Percentiles rank a stretch among this genome's conserved stretches.
phyloP scores from a whole-genome alignment of 2,797 vertebrate genomes.

The Leucoraja ocellata region DNA sequence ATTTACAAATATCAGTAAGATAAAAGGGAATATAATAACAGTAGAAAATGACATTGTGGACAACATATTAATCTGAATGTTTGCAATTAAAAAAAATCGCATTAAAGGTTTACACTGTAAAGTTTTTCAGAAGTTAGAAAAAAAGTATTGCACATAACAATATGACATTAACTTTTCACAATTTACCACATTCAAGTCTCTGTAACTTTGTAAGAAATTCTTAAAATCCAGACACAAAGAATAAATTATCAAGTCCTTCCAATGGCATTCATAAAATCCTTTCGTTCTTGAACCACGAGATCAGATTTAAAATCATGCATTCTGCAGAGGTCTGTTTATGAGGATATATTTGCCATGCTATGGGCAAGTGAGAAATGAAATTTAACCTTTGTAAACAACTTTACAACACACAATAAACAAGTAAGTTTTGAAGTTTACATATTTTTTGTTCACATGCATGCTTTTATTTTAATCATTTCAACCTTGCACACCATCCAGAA shows the following conservation, averaged over 20 bases:
- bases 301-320: conserved; percentile 78
- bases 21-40: conserved; percentile 98
- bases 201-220: conserved; percentile 92
- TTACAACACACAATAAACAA: conserved; percentile 38
- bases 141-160: conserved; percentile 99
- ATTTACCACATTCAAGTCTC: conserved; percentile 99
- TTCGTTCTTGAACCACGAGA: conserved; percentile 79
- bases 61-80: conserved; percentile 94
- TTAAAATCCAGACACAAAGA: conserved; percentile 74
- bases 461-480: conserved; percentile 35
- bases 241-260: conserved; percentile 90
- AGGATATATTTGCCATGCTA: conserved; percentile 63
- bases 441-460: conserved; percentile 34
- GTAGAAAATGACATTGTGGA: conserved; percentile 93
- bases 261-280: conserved; percentile 90
- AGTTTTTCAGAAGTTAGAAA: conserved; percentile 95
- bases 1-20: conserved; percentile 95
- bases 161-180: conserved; percentile 99
- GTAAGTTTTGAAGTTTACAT: conserved; percentile 36
- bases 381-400: conserved; percentile 37
- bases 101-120: conserved; percentile 87
- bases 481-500: conserved; percentile 28
- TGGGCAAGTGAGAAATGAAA: conserved; percentile 37
- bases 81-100: conserved; percentile 88
- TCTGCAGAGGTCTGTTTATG: conserved; percentile 90